Conservation (phyloP, 2,113 vertebrate genomes). For the Elanus axillaris region DNA sequence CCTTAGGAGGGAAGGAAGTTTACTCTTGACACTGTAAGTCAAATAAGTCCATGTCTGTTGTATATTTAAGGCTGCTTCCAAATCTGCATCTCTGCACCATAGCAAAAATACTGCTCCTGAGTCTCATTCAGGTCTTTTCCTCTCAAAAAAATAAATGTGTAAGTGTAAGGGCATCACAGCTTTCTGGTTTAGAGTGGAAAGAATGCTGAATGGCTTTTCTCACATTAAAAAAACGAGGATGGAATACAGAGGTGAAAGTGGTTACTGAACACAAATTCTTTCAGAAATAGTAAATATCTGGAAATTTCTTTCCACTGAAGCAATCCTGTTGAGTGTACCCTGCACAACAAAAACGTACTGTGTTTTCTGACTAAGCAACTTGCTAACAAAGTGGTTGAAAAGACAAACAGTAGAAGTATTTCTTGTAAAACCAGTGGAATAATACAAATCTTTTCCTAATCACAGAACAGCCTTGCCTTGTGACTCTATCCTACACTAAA, state of each 20-base stretch:
- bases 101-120: background rate
- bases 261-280: background rate
- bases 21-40: background rate
- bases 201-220: constrained; percentile 15
- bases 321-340: background rate
- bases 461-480: background rate
- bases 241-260: background rate
- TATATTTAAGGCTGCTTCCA: background rate
- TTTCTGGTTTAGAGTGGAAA: background rate
- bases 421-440: background rate
- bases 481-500: background rate
- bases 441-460: background rate
- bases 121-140: background rate
- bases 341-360: background rate
- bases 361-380: constrained; percentile 7
- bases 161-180: background rate
- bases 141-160: background rate
- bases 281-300: background rate
- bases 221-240: background rate
- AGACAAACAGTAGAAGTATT: background rate
- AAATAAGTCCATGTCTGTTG: background rate
- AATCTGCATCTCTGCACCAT: background rate
- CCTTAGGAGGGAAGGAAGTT: background rate
- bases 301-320: background rate
- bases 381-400: background rate